Conservation (phyloP, 2,113 vertebrate species). For the Bubo scandiacus region DNA sequence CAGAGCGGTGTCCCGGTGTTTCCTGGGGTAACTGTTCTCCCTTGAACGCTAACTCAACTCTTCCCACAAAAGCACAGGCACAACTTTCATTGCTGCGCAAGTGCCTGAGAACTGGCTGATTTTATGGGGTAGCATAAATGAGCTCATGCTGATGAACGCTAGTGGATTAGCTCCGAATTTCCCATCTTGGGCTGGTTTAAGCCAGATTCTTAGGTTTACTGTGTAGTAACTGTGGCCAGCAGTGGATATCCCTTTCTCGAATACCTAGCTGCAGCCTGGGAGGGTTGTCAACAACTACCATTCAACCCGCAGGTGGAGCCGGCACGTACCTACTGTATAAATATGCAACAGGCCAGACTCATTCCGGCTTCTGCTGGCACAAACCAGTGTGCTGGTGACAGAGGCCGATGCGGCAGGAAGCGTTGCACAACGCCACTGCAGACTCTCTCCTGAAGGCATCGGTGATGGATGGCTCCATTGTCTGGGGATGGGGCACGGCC, state of each 20-base stretch:
- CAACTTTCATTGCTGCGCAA: slow-evolving; percentile 28
- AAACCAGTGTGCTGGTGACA: neutral
- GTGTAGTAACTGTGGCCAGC: neutral
- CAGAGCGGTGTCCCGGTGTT: slow-evolving; percentile 43
- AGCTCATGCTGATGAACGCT: slow-evolving; percentile 36
- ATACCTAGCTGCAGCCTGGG: neutral
- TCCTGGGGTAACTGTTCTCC: slow-evolving; percentile 54
- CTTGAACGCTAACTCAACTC: neutral
- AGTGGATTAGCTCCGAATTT: neutral
- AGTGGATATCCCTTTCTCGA: fast-evolving
- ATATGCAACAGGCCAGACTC: fast-evolving
- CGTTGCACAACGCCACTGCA: slow-evolving; percentile 3
- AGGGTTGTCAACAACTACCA: neutral
- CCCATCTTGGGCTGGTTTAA: slow-evolving; percentile 14
- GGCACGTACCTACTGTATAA: neutral
- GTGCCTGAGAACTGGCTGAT: slow-evolving; percentile 54
- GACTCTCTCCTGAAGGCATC: slow-evolving; percentile 50
- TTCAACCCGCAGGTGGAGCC: neutral
- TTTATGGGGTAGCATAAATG: slow-evolving; percentile 49
- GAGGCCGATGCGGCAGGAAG: neutral
- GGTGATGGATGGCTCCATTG: slow-evolving; percentile 60
- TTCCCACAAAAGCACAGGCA: slow-evolving; percentile 36
- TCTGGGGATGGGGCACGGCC: slow-evolving; percentile 34
- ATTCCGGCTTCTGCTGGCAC: slow-evolving; percentile 36
- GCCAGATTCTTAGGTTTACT: neutral